These are phyloP conservation scores for Tautogolabrus adspersus DNA, from an alignment of 2,113 vertebrate species.

Conservation along the genomic window DNA sequence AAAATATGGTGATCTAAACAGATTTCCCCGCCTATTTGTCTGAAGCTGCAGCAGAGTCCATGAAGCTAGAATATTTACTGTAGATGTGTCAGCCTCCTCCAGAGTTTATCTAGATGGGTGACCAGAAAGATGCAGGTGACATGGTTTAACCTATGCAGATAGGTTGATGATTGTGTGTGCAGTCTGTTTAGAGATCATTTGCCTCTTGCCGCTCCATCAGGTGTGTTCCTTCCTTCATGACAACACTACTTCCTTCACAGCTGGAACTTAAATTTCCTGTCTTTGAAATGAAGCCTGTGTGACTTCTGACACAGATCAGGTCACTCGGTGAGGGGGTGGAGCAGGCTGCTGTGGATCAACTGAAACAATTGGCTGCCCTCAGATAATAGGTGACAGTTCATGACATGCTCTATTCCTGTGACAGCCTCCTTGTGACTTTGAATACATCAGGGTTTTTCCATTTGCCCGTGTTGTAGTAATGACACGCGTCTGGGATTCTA, in stretches of 20 bases:
- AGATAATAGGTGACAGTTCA: conserved; percentile 59
- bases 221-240: conserved; percentile 22
- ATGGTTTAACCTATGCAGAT: too few relatives aligned
- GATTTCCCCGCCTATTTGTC: too few relatives aligned
- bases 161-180: too few relatives aligned
- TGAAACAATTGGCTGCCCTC: conserved; percentile 39
- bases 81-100: too few relatives aligned
- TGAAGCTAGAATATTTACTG: too few relatives aligned
- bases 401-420: conserved; percentile 27
- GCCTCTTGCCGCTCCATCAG: not conserved
- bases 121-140: too few relatives aligned
- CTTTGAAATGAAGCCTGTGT: not conserved
- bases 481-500: not conserved
- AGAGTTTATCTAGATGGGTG: too few relatives aligned
- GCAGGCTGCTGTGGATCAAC: conserved; percentile 17
- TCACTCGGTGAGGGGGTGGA: not conserved
- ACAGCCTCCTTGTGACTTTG: conserved; percentile 13
- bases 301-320: conserved; percentile 58
- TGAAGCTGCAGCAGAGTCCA: too few relatives aligned
- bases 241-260: conserved; percentile 53
- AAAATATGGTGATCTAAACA: too few relatives aligned
- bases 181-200: too few relatives aligned
- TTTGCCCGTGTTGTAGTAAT: not conserved
- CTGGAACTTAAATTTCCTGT: conserved; percentile 59
- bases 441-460: not conserved